Evolutionary conservation across 1,140 invertebrate genomes (phyloP).

Genomic region (Druon quercuslanigerum): DNA sequence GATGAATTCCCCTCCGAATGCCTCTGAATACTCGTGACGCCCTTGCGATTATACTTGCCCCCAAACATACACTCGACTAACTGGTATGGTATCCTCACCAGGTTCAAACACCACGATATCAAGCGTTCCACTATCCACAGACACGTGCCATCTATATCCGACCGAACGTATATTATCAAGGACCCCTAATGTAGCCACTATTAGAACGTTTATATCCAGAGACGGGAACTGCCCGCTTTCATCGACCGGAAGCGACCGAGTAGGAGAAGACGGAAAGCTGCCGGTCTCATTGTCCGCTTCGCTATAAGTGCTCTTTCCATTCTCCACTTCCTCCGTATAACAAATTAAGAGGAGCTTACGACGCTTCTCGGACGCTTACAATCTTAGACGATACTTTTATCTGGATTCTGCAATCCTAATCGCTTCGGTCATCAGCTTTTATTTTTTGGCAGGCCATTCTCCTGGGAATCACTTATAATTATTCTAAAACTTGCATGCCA

Average conservation of each 20-base stretch:
- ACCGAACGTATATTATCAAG: constrained; percentile 56
- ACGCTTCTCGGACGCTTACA: constrained; percentile 52
- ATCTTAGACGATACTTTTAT: constrained; percentile 40
- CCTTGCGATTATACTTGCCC: constrained; percentile 65
- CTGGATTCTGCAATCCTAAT: constrained; percentile 48
- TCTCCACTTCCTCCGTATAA: constrained; percentile 60
- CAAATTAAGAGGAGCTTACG: constrained; percentile 69
- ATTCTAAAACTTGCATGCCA: too few species aligned
- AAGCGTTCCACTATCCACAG: constrained; percentile 37
- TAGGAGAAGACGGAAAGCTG: constrained; percentile 47
- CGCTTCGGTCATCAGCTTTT: constrained; percentile 7
- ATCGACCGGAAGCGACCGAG: constrained; percentile 57
- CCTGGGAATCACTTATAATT: too few species aligned
- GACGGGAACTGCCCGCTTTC: constrained; percentile 60
- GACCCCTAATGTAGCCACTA: constrained; percentile 62
- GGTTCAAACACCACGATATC: constrained; percentile 36
- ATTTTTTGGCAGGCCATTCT: background rate
- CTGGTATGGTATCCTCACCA: constrained; percentile 45
- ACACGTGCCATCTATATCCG: constrained; percentile 62
- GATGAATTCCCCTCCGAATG: constrained; percentile 33
- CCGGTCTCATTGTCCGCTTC: constrained; percentile 47
- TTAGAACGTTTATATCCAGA: constrained; percentile 64
- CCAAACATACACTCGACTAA: constrained; percentile 51
- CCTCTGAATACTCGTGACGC: constrained; percentile 55
- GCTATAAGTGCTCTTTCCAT: constrained; percentile 56